Evolutionary conservation across 2,113 vertebrate species (phyloP).

Genomic region (Ictidomys tridecemlineatus): DNA sequence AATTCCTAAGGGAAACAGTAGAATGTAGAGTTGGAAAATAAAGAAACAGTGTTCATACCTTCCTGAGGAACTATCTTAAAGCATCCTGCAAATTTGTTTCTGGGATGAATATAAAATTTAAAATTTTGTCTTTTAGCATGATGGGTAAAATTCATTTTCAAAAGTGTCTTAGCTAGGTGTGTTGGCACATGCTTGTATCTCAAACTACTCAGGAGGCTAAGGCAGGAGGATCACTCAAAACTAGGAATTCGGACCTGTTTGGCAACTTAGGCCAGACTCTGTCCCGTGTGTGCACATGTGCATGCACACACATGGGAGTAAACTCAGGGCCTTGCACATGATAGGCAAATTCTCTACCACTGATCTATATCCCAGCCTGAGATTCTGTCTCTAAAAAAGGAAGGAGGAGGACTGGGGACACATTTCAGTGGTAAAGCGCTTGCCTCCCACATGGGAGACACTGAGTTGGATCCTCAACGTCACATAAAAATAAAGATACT

Average conservation of each 20-base stretch:
- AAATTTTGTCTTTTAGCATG: background rate
- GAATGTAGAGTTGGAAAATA: background rate
- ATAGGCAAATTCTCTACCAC: too few species aligned
- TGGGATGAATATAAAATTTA: background rate
- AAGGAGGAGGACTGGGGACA: too few species aligned
- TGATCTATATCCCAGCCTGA: too few species aligned
- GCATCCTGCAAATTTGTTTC: background rate
- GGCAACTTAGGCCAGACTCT: background rate
- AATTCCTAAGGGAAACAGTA: background rate
- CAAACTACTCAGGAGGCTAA: background rate
- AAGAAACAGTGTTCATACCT: background rate
- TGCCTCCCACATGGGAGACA: too few species aligned
- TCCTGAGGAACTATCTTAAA: background rate
- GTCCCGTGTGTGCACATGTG: too few species aligned
- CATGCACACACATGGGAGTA: too few species aligned
- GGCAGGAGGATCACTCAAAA: background rate
- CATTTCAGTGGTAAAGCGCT: too few species aligned
- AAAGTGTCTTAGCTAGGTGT: background rate
- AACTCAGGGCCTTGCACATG: too few species aligned
- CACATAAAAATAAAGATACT: too few species aligned
- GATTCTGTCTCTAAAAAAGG: too few species aligned
- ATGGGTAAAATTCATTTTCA: slow-evolving; percentile 17
- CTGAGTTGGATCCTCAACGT: too few species aligned
- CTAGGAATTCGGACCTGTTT: background rate
- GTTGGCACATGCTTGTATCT: background rate